Evolutionary conservation across 2,113 vertebrate species (phyloP).

Genomic region (Mellivora capensis): DNA sequence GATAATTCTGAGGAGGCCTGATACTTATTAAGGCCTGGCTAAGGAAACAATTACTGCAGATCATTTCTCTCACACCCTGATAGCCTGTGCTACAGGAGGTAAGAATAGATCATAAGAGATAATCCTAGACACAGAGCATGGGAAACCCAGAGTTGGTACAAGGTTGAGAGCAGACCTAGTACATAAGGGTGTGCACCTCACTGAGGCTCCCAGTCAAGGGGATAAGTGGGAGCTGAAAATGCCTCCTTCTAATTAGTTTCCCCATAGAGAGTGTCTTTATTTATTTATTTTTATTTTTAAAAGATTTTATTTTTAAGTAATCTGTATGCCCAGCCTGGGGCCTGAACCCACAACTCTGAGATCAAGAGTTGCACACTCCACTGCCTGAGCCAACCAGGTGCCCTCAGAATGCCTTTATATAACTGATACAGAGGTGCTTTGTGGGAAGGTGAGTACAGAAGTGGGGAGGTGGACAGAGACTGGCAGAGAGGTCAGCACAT

Average conservation of each 20-base stretch:
- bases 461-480: not conserved
- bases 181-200: not conserved
- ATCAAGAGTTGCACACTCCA: not conserved
- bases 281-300: not conserved
- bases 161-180: not conserved
- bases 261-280: not conserved
- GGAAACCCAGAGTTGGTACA: not conserved
- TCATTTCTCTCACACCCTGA: not conserved
- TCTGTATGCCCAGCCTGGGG: not conserved
- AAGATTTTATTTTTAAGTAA: not conserved
- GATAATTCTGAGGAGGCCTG: not conserved
- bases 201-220: not conserved
- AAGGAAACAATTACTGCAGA: not conserved
- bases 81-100: not conserved
- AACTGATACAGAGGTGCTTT: not conserved
- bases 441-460: not conserved
- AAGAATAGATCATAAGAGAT: not conserved
- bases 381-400: not conserved
- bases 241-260: constrained; percentile 10
- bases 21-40: not conserved
- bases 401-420: not conserved
- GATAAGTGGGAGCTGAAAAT: not conserved
- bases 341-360: not conserved
- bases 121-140: not conserved
- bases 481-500: not conserved